Base-by-base conservation (phyloP, 2,888 invertebrate genomes). In the Synanthedon vespiformis region DNA sequence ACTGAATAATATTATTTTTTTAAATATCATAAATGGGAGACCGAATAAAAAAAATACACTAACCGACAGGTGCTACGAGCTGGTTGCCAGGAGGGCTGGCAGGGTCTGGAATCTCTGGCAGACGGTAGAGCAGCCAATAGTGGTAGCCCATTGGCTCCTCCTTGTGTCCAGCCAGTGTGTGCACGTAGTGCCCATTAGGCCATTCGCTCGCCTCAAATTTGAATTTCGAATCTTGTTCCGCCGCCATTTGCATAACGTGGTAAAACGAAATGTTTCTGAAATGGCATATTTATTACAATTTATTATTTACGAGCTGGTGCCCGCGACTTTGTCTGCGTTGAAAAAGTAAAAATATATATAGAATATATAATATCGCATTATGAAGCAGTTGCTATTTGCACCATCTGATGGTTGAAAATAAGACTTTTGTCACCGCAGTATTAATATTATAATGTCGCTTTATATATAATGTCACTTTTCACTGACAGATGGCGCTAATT, bases 111-210 rank as follows among this genome's bases (percentile, higher is more conserved):
- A 92, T 88, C 70, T 93, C 92, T 0, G 93, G 92, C 67, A 96
- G 88, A 64, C 94, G 91, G 81, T 95, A 96, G 61, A 96, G 89
- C 62, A 96, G 81, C 96, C 96, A 96, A 80, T 95, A 96, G 73
- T 95, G 94, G 77, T 95, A 96, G 50, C 94, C 92, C 90, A 93
- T 92, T 0, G 93, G 93, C 67, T 94, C 93, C 70, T 94, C 94
- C 72, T 92, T 92, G 70, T 91, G 92, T 0, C 93, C 93, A 0
- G 92, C 94, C 59, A 96, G 86, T 0, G 95, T 95, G 77, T 96
- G 95, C 22, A 96, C 94, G 75, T 96, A 96, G 74, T 96, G 95
- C 0, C 96, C 96, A 72, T 95, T 96, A 1, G 96, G 95, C 96
- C 96, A 96, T 71, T 95, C 94, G 61, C 94, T 92, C 0, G 95